Evolutionary conservation across 1,140 invertebrate species (phyloP).

Genomic region (Cheumatopsyche charites): DNA sequence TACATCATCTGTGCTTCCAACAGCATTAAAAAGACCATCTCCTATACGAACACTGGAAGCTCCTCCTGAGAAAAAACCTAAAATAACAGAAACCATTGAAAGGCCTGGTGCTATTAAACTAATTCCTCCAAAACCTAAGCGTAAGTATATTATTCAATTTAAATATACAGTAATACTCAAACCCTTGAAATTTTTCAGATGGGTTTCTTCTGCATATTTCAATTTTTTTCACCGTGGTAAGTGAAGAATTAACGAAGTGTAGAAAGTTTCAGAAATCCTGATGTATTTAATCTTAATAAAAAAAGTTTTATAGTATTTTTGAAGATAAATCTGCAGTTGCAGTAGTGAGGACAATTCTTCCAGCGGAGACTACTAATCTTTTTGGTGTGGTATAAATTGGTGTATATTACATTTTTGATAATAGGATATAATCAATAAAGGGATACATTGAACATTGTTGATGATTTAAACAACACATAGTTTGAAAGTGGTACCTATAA

Average conservation of each 20-base stretch:
- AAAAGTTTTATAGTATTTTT: slow-evolving; percentile 10
- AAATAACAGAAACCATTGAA: slow-evolving; percentile 66
- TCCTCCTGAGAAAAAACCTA: slow-evolving; percentile 77
- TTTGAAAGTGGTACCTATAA: too few species aligned
- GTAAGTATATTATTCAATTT: slow-evolving; percentile 71
- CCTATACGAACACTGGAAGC: slow-evolving; percentile 62
- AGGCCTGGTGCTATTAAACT: slow-evolving; percentile 82
- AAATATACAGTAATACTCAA: background rate
- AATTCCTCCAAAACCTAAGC: slow-evolving; percentile 85
- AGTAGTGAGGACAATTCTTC: background rate
- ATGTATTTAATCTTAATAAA: background rate
- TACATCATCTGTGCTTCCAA: slow-evolving; percentile 56
- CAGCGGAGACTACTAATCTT: slow-evolving; percentile 12
- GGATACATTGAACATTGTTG: too few species aligned
- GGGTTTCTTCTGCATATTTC: background rate
- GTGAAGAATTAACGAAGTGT: background rate
- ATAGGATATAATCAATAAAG: too few species aligned
- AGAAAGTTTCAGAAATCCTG: background rate
- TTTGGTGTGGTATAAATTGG: slow-evolving; percentile 9
- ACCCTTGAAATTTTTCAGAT: slow-evolving; percentile 38
- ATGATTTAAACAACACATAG: too few species aligned
- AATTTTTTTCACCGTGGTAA: background rate
- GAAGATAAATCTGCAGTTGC: background rate
- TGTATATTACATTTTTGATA: background rate
- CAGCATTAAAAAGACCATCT: slow-evolving; percentile 67